These are phyloP conservation scores for Rhabdomys dilectus DNA, from an alignment of 2,113 vertebrate species.

Conservation along the genomic window DNA sequence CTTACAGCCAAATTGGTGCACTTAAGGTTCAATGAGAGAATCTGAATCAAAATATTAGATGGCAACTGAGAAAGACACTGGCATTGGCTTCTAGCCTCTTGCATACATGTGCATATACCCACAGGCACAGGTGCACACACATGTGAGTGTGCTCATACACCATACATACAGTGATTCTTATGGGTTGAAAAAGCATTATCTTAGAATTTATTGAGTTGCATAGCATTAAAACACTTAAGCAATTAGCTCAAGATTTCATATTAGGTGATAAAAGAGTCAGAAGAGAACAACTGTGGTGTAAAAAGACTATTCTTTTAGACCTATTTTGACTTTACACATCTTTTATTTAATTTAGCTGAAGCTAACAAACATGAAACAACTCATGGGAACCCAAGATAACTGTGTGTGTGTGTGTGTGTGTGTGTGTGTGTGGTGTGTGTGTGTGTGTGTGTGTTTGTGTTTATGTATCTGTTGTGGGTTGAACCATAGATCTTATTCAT, in stretches of 20 bases:
- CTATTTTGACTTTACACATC: background rate
- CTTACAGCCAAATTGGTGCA: background rate
- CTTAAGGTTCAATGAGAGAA: background rate
- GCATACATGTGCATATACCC: background rate
- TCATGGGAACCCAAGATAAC: constrained; percentile 22
- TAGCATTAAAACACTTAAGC: background rate
- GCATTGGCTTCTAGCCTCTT: background rate
- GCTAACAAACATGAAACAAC: constrained; percentile 45
- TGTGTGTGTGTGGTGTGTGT: background rate
- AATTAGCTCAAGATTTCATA: background rate
- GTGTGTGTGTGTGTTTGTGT: background rate
- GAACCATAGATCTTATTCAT: background rate
- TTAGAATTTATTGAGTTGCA: background rate
- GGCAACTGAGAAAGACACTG: background rate
- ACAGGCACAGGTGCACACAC: background rate
- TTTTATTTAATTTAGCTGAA: constrained; percentile 44
- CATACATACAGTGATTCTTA: constrained; percentile 8
- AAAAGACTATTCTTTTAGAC: background rate
- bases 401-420: background rate
- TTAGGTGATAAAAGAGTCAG: background rate
- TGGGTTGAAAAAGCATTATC: background rate
- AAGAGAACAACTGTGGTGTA: constrained; percentile 9
- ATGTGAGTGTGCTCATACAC: background rate
- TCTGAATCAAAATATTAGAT: background rate
- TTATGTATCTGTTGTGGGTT: background rate